These are phyloP conservation scores for Trilocha varians DNA, from an alignment of 2,888 invertebrate species.

Conservation along the genomic window DNA sequence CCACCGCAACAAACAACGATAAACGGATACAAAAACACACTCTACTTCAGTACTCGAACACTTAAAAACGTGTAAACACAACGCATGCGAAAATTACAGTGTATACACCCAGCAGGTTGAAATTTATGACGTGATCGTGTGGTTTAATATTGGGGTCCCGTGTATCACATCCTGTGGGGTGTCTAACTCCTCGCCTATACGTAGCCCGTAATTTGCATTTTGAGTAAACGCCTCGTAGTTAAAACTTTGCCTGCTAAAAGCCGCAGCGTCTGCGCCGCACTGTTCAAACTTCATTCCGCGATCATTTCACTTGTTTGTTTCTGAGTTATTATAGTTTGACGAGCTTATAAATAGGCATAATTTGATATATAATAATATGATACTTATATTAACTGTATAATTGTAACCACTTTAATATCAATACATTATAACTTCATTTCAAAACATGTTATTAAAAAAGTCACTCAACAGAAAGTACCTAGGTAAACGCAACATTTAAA, in stretches of 20 bases:
- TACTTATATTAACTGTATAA: too few relatives aligned
- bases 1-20: slow-evolving; percentile 10
- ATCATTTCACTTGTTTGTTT: slow-evolving; percentile 31
- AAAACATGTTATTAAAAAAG: background rate
- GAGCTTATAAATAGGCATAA: background rate
- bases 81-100: slow-evolving; percentile 48
- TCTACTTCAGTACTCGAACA: slow-evolving; percentile 12
- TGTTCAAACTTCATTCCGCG: slow-evolving; percentile 40
- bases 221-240: slow-evolving; percentile 61
- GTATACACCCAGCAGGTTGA: slow-evolving; percentile 40
- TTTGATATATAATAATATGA: background rate
- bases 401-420: too few relatives aligned
- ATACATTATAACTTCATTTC: background rate
- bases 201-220: slow-evolving; percentile 66
- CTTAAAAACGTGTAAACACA: slow-evolving; percentile 50
- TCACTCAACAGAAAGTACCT: too few relatives aligned
- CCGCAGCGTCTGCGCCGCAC: slow-evolving; percentile 37
- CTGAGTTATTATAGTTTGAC: slow-evolving; percentile 23
- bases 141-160: slow-evolving; percentile 64
- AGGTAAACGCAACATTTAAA: too few relatives aligned
- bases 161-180: slow-evolving; percentile 56
- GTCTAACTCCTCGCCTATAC: slow-evolving; percentile 44
- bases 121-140: slow-evolving; percentile 61
- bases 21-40: slow-evolving; percentile 14
- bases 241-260: slow-evolving; percentile 58